Evolutionary conservation across 2,113 vertebrate species (phyloP).

Genomic region (Numida meleagris): DNA sequence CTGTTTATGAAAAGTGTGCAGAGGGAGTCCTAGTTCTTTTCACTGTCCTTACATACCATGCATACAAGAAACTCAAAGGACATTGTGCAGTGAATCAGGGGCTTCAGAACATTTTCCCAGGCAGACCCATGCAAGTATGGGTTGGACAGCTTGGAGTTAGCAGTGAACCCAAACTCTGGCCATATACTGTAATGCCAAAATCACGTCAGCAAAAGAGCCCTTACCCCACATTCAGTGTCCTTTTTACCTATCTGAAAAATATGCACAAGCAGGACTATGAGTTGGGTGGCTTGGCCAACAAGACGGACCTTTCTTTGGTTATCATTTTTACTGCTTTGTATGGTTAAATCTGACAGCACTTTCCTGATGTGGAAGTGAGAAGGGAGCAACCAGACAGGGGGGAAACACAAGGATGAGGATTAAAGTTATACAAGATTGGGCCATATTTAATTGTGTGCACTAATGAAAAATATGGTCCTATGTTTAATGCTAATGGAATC

Average conservation of each 20-base stretch:
- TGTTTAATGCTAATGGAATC: slow-evolving; percentile 51
- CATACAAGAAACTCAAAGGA: not conserved
- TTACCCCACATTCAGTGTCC: not conserved
- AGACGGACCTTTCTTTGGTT: not conserved
- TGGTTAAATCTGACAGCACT: not conserved
- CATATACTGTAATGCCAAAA: not conserved
- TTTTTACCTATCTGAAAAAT: not conserved
- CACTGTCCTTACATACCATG: not conserved
- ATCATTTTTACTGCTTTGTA: not conserved
- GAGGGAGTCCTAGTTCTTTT: not conserved
- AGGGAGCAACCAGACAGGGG: not conserved
- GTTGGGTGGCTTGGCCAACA: not conserved
- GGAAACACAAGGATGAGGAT: not conserved
- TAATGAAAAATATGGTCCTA: slow-evolving; percentile 23
- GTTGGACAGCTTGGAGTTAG: not conserved
- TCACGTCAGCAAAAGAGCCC: not conserved
- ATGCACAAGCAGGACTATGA: not conserved
- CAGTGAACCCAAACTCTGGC: not conserved
- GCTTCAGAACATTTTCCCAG: not conserved
- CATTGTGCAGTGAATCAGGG: not conserved
- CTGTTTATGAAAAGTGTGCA: not conserved
- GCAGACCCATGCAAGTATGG: not conserved
- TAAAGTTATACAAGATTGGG: not conserved
- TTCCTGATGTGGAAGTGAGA: not conserved
- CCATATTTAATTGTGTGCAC: slow-evolving; percentile 20